phyloP scores from a whole-genome alignment of 2,113 vertebrate species.

The Callipepla squamata region DNA sequence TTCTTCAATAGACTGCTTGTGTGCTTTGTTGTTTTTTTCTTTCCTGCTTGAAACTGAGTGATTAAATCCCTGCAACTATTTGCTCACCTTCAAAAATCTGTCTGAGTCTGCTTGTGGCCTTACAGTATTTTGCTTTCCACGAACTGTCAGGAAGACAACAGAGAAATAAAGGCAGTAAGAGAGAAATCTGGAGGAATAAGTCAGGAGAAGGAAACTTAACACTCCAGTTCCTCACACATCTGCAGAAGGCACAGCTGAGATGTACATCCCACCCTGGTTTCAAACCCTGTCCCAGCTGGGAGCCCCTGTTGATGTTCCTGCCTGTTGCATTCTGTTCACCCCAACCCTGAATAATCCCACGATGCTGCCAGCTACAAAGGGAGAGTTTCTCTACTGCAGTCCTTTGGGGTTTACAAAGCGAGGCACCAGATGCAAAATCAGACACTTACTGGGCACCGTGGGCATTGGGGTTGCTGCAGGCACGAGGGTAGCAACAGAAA shows the following conservation, averaged over 20 bases:
- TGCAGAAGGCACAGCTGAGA: not conserved
- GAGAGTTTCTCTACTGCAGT: not conserved
- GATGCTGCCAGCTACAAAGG: not conserved
- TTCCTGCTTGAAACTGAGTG: not conserved
- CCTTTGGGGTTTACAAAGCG: not conserved
- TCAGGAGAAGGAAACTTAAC: not conserved
- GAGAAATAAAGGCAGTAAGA: not conserved
- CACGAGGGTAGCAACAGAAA: constrained; percentile 49
- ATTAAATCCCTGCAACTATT: not conserved
- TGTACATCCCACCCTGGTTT: not conserved
- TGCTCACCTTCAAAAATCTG: not conserved
- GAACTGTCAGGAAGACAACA: not conserved
- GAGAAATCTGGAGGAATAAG: not conserved
- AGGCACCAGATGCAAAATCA: not conserved
- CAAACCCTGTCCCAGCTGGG: not conserved
- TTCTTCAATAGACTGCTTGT: not conserved
- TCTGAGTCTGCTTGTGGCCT: not conserved
- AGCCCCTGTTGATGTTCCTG: not conserved
- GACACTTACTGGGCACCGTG: not conserved
- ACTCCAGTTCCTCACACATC: not conserved
- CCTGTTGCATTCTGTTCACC: not conserved
- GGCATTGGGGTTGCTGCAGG: not conserved
- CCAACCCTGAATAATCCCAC: not conserved
- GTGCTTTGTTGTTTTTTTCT: not conserved
- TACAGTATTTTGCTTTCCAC: not conserved